A percentile compares a stretch with the other conserved stretches of the same genome.
These are phyloP conservation scores for Drosophila bifasciata DNA, from an alignment of 1,140 invertebrate genomes.

Conservation along the genomic window DNA sequence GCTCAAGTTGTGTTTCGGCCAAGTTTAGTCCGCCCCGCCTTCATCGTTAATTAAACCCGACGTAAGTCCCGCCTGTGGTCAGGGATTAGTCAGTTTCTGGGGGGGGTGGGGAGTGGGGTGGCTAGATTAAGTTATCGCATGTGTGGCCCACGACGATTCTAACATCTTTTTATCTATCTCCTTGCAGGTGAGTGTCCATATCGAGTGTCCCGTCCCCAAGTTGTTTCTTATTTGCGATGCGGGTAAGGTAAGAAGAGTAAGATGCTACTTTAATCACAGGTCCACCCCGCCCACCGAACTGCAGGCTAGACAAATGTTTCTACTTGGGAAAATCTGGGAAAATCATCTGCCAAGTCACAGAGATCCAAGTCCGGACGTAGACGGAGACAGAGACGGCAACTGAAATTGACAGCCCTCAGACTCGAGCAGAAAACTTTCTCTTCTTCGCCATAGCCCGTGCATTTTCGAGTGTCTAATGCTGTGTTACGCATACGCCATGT, in stretches of 20 bases:
- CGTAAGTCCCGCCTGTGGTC: slow-evolving; percentile 30
- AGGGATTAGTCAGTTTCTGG: slow-evolving; percentile 37
- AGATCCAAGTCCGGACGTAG: slow-evolving; percentile 11
- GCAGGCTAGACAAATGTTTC: slow-evolving; percentile 36
- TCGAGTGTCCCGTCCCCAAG: background rate
- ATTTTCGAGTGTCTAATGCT: slow-evolving; percentile 37
- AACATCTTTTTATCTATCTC: slow-evolving; percentile 17
- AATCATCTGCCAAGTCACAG: slow-evolving; percentile 22
- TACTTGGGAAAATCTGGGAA: slow-evolving; percentile 36
- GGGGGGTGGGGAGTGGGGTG: background rate
- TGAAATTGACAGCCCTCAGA: slow-evolving; percentile 66
- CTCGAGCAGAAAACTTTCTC: slow-evolving; percentile 54
- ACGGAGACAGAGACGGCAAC: slow-evolving; percentile 24
- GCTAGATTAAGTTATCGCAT: slow-evolving; percentile 36
- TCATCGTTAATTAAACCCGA: slow-evolving; percentile 51
- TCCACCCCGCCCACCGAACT: background rate
- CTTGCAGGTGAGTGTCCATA: slow-evolving; percentile 45
- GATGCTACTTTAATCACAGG: slow-evolving; percentile 6
- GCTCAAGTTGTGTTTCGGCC: slow-evolving; percentile 35
- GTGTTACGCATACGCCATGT: slow-evolving; percentile 56
- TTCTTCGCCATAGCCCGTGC: slow-evolving; percentile 11
- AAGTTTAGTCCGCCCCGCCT: slow-evolving; percentile 35
- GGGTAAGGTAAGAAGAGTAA: background rate
- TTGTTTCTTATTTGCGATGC: background rate
- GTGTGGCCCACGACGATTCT: slow-evolving; percentile 7